Evolutionary conservation across 2,797 vertebrate species (phyloP).

Genomic region (Cheracebus regulus): DNA sequence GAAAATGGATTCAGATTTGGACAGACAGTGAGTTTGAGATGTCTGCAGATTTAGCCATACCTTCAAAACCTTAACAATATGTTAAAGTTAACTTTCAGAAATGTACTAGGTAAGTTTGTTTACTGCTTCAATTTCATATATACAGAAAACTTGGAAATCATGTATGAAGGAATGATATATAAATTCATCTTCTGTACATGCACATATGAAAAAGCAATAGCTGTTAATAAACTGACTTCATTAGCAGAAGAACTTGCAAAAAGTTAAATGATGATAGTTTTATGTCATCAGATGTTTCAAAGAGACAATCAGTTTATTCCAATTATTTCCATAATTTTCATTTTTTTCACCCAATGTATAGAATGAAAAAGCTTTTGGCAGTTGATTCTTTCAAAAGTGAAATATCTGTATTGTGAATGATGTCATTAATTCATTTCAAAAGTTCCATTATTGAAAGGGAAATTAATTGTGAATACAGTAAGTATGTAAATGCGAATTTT

Average conservation of each 20-base stretch:
- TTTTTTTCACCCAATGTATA: neutral
- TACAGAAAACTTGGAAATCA: constrained; percentile 12
- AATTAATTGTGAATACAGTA: neutral
- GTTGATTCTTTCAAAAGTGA: constrained; percentile 37
- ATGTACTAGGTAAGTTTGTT: neutral
- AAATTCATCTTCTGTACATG: neutral
- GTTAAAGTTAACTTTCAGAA: constrained; percentile 37
- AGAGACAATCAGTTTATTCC: neutral
- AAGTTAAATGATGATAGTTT: neutral
- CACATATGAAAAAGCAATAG: neutral
- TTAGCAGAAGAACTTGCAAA: neutral
- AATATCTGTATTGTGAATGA: neutral
- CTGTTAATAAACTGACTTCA: neutral
- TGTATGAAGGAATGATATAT: neutral
- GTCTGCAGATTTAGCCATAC: neutral
- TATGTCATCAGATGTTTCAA: neutral
- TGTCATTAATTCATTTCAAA: constrained; percentile 2
- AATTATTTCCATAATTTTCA: neutral
- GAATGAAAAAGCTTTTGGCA: neutral
- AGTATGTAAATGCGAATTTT: constrained; percentile 28
- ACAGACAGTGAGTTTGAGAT: neutral
- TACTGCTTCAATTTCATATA: neutral
- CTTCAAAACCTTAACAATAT: neutral
- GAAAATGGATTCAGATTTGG: constrained; percentile 21
- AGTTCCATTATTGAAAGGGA: neutral